Percentiles rank a stretch among this genome's conserved stretches.
phyloP scores from a whole-genome alignment of 2,888 invertebrate species.

The Selenia dentaria region DNA sequence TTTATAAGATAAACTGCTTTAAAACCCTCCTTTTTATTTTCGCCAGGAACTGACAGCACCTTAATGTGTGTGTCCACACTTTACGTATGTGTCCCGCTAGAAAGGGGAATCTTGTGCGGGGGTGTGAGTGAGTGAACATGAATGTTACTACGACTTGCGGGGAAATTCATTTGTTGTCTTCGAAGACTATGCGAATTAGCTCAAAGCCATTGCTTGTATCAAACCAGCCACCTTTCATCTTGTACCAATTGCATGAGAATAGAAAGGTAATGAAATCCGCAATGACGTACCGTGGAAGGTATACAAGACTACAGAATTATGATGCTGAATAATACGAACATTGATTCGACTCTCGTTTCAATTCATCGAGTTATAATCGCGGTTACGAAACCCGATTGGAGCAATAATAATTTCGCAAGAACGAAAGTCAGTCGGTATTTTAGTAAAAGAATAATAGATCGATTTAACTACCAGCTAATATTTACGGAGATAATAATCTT shows the following conservation, averaged over 20 bases:
- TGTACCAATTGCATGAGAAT: conserved; percentile 50
- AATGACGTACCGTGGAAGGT: conserved; percentile 34
- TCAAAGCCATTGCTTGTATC: conserved; percentile 5
- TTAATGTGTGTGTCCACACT: no score
- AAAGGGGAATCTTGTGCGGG: no score
- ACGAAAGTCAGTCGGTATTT: conserved; percentile 29
- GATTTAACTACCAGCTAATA: conserved; percentile 11
- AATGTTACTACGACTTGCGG: no score
- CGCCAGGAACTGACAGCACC: no score
- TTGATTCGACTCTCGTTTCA: conserved; percentile 25
- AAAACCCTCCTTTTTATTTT: no score
- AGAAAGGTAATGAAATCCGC: conserved; percentile 57
- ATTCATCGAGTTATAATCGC: conserved; percentile 32
- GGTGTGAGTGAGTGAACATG: no score
- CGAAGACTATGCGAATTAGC: conserved; percentile 6
- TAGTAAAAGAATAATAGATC: conserved; percentile 25
- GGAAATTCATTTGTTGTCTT: no score
- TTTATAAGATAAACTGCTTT: no score
- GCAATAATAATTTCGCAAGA: conserved; percentile 27
- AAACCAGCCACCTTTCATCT: conserved; percentile 43
- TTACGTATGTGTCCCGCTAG: no score
- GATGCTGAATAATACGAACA: conserved; percentile 29
- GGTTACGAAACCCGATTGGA: conserved; percentile 27
- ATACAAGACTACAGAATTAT: conserved; percentile 26
- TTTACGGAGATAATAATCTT: conserved; percentile 18